Evolutionary conservation across 2,888 invertebrate species (phyloP).

Genomic region (Stomorhina lunata): DNA sequence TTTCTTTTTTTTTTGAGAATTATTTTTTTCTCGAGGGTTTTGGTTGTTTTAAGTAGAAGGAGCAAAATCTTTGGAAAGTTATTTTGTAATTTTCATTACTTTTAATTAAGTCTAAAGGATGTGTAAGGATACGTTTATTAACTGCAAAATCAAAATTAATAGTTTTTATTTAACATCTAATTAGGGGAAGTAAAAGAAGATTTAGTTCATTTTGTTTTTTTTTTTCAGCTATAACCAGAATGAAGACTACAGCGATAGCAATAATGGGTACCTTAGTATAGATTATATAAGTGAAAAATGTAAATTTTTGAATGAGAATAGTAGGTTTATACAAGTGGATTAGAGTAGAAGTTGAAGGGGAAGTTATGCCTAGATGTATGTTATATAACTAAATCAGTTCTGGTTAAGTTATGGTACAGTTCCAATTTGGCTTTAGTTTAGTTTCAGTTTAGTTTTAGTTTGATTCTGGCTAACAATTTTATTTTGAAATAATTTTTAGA

Average conservation of each 20-base stretch:
- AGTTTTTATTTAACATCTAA: not conserved
- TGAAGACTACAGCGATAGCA: too few relatives aligned
- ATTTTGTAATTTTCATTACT: slow-evolving; percentile 2
- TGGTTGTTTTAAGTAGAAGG: not conserved
- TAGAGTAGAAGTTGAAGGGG: too few relatives aligned
- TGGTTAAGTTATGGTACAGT: not conserved
- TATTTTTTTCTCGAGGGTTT: not conserved
- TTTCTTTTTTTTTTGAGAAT: not conserved
- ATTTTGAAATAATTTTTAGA: too few relatives aligned
- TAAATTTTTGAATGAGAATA: too few relatives aligned
- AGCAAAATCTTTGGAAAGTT: not conserved
- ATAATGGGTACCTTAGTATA: too few relatives aligned
- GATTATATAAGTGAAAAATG: too few relatives aligned
- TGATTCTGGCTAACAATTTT: not conserved
- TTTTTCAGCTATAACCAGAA: too few relatives aligned
- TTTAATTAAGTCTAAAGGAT: slow-evolving; percentile 14
- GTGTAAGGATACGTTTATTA: not conserved
- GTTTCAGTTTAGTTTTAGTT: not conserved
- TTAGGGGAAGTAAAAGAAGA: too few relatives aligned
- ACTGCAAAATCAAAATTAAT: not conserved
- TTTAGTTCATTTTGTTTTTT: too few relatives aligned
- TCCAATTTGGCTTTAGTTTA: not conserved
- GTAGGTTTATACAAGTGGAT: too few relatives aligned
- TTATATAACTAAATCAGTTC: not conserved
- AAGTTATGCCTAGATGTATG: too few relatives aligned